phyloP scores from a whole-genome alignment of 2,888 invertebrate species.

The Sarcophaga carnaria region DNA sequence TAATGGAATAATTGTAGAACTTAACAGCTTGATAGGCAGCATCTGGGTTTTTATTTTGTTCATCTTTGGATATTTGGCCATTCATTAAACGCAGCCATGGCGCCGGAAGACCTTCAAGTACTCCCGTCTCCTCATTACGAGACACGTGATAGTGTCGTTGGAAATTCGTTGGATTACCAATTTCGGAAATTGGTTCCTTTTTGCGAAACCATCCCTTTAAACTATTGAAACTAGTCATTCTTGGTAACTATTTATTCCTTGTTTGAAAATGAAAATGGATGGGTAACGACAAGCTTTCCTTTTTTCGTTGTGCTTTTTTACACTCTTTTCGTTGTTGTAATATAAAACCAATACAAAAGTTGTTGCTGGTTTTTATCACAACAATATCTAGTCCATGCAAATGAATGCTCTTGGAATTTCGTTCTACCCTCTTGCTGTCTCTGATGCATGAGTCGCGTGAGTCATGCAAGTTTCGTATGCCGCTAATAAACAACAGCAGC shows the following conservation, averaged over 20 bases:
- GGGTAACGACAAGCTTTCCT: not conserved
- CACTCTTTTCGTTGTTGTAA: slow-evolving; percentile 1
- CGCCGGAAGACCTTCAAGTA: slow-evolving; percentile 92
- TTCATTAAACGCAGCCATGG: slow-evolving; percentile 91
- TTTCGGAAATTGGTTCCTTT: slow-evolving; percentile 83
- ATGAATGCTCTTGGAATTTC: slow-evolving; percentile 40
- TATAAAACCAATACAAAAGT: not conserved
- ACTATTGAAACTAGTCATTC: slow-evolving; percentile 79
- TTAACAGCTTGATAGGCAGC: slow-evolving; percentile 95
- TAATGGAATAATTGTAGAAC: slow-evolving; percentile 93
- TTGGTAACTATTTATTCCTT: not conserved
- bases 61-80: slow-evolving; percentile 91
- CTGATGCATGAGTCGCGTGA: slow-evolving; percentile 64
- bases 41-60: slow-evolving; percentile 94
- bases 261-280: slow-evolving; percentile 5
- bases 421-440: slow-evolving; percentile 46
- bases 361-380: slow-evolving; percentile 16
- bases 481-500: slow-evolving; percentile 62
- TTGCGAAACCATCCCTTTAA: slow-evolving; percentile 80
- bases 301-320: slow-evolving; percentile 1
- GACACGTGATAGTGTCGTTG: slow-evolving; percentile 94
- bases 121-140: slow-evolving; percentile 90
- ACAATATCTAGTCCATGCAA: slow-evolving; percentile 42
- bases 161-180: slow-evolving; percentile 93
- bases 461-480: slow-evolving; percentile 69